A percentile compares a stretch with the other conserved stretches of the same genome.
These are phyloP conservation scores for Syrphus vitripennis DNA, from an alignment of 2,888 invertebrate species.

Conservation along the genomic window DNA sequence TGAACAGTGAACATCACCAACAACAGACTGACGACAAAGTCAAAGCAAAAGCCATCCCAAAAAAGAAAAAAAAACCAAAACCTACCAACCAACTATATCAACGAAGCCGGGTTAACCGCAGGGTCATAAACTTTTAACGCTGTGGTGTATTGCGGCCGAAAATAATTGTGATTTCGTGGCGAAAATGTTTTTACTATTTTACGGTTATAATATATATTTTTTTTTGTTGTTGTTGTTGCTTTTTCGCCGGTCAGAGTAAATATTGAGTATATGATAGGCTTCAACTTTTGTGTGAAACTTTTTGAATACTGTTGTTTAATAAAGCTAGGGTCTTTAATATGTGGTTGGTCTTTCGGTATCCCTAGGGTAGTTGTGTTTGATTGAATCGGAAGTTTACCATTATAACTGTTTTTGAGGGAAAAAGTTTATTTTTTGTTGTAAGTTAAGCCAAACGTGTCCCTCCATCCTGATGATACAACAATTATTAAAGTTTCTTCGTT, in stretches of 20 bases:
- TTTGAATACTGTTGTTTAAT: slow-evolving; percentile 38
- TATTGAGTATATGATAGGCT: background rate
- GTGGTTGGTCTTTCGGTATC: background rate
- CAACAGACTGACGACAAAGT: background rate
- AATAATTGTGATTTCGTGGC: slow-evolving; percentile 66
- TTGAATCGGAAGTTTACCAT: slow-evolving; percentile 12
- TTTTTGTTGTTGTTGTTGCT: too few species aligned
- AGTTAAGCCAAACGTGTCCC: background rate
- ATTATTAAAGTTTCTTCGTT: background rate
- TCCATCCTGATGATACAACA: background rate
- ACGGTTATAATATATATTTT: background rate
- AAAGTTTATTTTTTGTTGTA: background rate
- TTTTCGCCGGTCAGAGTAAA: background rate
- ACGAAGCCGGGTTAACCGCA: slow-evolving; percentile 48
- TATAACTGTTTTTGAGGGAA: background rate
- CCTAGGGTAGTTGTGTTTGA: background rate
- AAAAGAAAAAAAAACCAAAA: too few species aligned
- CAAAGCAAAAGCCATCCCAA: background rate
- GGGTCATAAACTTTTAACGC: slow-evolving; percentile 53
- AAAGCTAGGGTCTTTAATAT: slow-evolving; percentile 2
- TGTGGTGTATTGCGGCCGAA: slow-evolving; percentile 35
- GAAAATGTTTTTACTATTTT: slow-evolving; percentile 39
- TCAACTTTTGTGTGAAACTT: slow-evolving; percentile 3
- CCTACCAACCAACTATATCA: background rate
- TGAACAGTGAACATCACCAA: background rate